phyloP scores from a whole-genome alignment of 2,797 vertebrate genomes.

The Zenarchopterus dispar region DNA sequence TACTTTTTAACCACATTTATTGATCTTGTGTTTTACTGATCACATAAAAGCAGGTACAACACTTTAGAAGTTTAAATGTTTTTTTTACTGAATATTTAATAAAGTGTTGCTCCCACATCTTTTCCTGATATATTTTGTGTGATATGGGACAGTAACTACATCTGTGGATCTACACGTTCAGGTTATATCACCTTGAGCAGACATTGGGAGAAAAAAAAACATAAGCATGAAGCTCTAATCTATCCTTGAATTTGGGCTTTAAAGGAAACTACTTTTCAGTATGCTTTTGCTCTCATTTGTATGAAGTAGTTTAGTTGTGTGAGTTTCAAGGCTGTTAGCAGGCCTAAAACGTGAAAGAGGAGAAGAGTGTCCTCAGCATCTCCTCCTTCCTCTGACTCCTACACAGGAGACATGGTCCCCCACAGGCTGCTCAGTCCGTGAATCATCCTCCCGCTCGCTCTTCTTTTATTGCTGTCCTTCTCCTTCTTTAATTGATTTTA shows the following conservation, averaged over 20 bases:
- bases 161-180: background rate
- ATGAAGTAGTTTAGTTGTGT: slow-evolving; percentile 43
- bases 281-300: slow-evolving; percentile 35
- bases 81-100: no score
- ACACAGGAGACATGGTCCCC: slow-evolving; percentile 69
- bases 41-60: no score
- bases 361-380: slow-evolving; percentile 44
- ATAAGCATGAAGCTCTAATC: background rate
- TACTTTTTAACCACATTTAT: no score
- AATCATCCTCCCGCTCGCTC: slow-evolving; percentile 61
- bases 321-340: slow-evolving; percentile 64
- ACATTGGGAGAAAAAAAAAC: no score
- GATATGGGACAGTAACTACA: no score
- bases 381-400: slow-evolving; percentile 56
- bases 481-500: slow-evolving; percentile 23
- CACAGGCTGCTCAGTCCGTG: slow-evolving; percentile 64
- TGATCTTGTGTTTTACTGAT: no score
- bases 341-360: slow-evolving; percentile 42
- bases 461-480: slow-evolving; percentile 40
- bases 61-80: no score
- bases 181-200: slow-evolving; percentile 16
- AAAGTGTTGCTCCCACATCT: no score
- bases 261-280: slow-evolving; percentile 15
- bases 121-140: no score
- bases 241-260: slow-evolving; percentile 36